These are phyloP conservation scores for Sphenodon punctatus DNA, from an alignment of 2,797 vertebrate genomes.

Conservation along the genomic window DNA sequence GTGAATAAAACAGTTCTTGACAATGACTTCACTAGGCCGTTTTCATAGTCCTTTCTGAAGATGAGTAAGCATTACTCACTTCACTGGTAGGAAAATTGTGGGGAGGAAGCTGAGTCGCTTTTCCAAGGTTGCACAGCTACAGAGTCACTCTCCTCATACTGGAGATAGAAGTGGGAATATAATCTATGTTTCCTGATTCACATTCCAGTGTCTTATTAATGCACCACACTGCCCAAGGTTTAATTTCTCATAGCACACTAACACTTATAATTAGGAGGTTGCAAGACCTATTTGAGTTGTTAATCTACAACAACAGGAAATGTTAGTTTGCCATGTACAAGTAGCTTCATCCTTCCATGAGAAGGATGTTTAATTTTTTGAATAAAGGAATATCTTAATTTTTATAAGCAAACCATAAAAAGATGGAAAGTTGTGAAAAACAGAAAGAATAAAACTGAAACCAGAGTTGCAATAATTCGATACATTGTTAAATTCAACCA, in stretches of 20 bases:
- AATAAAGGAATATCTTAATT: background rate
- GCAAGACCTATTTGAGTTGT: too few relatives aligned
- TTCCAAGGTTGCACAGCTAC: slow-evolving; percentile 39
- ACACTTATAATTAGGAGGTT: too few relatives aligned
- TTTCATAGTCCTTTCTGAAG: too few relatives aligned
- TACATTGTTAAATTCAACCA: background rate
- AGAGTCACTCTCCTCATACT: too few relatives aligned
- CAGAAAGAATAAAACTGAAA: background rate
- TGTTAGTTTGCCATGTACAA: too few relatives aligned
- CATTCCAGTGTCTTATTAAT: slow-evolving; percentile 30
- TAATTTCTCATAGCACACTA: slow-evolving; percentile 6
- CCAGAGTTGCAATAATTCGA: background rate
- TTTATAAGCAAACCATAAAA: background rate
- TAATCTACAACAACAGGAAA: too few relatives aligned
- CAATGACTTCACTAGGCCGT: too few relatives aligned
- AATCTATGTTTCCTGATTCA: slow-evolving; percentile 53
- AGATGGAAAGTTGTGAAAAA: background rate
- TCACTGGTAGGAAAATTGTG: too few relatives aligned
- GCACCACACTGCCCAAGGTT: slow-evolving; percentile 8
- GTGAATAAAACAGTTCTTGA: background rate
- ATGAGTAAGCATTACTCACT: too few relatives aligned
- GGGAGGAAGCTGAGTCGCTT: too few relatives aligned
- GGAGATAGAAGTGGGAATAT: slow-evolving; percentile 49
- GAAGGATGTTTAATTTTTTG: background rate
- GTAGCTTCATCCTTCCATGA: too few relatives aligned